Percentiles rank a stretch among this genome's conserved stretches.
phyloP scores from a whole-genome alignment of 2,113 vertebrate species.

The Bucco capensis region DNA sequence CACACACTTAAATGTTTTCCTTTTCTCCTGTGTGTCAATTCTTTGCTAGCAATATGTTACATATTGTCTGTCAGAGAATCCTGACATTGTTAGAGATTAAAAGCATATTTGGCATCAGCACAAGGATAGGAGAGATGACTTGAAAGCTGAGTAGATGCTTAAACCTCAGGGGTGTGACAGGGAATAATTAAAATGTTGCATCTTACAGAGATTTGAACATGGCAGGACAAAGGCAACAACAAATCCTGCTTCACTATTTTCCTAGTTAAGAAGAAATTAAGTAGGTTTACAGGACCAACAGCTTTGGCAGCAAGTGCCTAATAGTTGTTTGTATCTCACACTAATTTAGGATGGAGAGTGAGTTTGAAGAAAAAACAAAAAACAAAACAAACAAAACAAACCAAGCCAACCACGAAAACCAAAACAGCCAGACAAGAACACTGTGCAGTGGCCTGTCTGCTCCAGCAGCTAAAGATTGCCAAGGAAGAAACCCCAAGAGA shows the following conservation, averaged over 20 bases:
- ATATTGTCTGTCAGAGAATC: conserved; percentile 10
- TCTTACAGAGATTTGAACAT: not conserved
- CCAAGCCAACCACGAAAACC: no score
- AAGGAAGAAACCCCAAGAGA: not conserved
- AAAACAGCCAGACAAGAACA: not conserved
- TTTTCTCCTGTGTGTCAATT: not conserved
- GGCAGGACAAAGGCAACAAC: not conserved
- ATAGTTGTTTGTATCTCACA: not conserved
- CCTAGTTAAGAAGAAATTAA: not conserved
- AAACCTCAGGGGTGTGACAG: conserved; percentile 3
- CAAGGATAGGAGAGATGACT: not conserved
- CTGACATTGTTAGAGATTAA: conserved; percentile 16
- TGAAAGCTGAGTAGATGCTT: conserved; percentile 29
- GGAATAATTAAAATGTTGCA: conserved; percentile 41
- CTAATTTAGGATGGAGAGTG: not conserved
- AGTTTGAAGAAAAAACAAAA: not conserved
- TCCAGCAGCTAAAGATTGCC: not conserved
- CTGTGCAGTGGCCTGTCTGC: not conserved
- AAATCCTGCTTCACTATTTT: not conserved
- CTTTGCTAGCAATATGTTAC: not conserved
- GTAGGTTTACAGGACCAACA: not conserved
- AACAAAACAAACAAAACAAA: no score
- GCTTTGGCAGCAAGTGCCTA: not conserved
- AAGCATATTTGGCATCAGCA: conserved; percentile 30
- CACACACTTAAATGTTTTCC: not conserved